phyloP scores from a whole-genome alignment of 2,888 invertebrate species.

The Strigamia transsilvanica region DNA sequence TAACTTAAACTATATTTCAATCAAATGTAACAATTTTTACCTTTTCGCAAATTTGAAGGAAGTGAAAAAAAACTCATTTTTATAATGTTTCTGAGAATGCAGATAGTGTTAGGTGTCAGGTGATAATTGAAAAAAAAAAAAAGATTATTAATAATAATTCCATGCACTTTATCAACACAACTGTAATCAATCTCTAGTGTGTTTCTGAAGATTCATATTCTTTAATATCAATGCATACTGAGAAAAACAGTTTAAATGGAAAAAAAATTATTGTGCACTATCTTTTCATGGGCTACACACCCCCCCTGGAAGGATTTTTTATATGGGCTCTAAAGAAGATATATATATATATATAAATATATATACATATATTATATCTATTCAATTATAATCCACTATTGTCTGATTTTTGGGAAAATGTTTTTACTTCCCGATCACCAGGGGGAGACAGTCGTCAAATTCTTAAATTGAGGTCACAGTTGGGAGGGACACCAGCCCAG shows the following conservation, averaged over 20 bases:
- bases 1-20: constrained; percentile 47
- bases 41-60: constrained; percentile 42
- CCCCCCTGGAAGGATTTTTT: constrained; percentile 34
- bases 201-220: constrained; percentile 27
- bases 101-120: constrained; percentile 43
- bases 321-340: constrained; percentile 28
- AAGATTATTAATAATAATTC: neutral
- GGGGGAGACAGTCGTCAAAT: constrained; percentile 37
- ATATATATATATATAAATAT: constrained; percentile 31
- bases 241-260: neutral
- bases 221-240: constrained; percentile 46
- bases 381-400: constrained; percentile 45
- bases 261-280: constrained; percentile 13
- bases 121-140: constrained; percentile 32
- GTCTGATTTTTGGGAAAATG: constrained; percentile 34
- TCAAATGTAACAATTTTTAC: constrained; percentile 49
- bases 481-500: constrained; percentile 28
- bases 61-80: constrained; percentile 37
- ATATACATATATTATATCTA: constrained; percentile 44
- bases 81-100: constrained; percentile 44
- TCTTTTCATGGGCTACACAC: constrained; percentile 46
- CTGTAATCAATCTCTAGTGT: constrained; percentile 41
- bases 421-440: constrained; percentile 38
- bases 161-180: constrained; percentile 49
- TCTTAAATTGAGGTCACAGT: constrained; percentile 45